phyloP scores from a whole-genome alignment of 2,797 vertebrate genomes.

The Apogon talboti region DNA sequence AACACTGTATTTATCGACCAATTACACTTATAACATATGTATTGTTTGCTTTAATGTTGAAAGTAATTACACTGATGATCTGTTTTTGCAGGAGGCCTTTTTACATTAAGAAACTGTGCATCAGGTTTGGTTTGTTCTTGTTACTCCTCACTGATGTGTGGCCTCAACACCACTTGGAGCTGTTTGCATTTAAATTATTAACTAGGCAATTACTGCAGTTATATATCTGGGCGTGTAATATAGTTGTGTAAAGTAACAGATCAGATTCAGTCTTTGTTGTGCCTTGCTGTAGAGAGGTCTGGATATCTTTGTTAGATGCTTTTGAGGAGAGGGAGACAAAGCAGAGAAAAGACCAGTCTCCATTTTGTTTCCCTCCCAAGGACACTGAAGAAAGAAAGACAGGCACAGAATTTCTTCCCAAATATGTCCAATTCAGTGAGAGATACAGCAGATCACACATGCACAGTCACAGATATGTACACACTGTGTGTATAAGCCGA shows the following conservation, averaged over 20 bases:
- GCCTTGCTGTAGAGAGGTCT: slow-evolving; percentile 32
- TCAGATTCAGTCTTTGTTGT: slow-evolving; percentile 30
- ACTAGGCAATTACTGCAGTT: slow-evolving; percentile 58
- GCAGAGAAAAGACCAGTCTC: slow-evolving; percentile 74
- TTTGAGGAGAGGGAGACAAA: slow-evolving; percentile 61
- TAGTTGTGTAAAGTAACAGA: slow-evolving; percentile 44
- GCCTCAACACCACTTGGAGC: slow-evolving; percentile 44
- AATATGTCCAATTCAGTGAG: slow-evolving; percentile 62
- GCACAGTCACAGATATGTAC: slow-evolving; percentile 13
- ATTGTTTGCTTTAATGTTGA: slow-evolving; percentile 43
- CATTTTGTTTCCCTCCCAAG: slow-evolving; percentile 82
- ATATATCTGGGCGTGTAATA: slow-evolving; percentile 50
- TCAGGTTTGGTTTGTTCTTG: slow-evolving; percentile 43
- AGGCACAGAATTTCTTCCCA: slow-evolving; percentile 56
- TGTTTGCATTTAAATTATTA: slow-evolving; percentile 70
- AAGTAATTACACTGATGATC: slow-evolving; percentile 18
- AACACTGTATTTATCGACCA: not conserved
- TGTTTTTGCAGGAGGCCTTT: slow-evolving; percentile 28
- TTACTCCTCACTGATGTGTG: slow-evolving; percentile 53
- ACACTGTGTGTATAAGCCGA: slow-evolving; percentile 29
- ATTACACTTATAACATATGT: slow-evolving; percentile 29
- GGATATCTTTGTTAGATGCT: slow-evolving; percentile 48
- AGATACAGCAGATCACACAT: slow-evolving; percentile 50
- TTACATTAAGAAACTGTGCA: slow-evolving; percentile 35
- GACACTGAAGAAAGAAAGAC: slow-evolving; percentile 71